phyloP scores from a whole-genome alignment of 2,797 vertebrate genomes.

The Chrysocyon brachyurus region DNA sequence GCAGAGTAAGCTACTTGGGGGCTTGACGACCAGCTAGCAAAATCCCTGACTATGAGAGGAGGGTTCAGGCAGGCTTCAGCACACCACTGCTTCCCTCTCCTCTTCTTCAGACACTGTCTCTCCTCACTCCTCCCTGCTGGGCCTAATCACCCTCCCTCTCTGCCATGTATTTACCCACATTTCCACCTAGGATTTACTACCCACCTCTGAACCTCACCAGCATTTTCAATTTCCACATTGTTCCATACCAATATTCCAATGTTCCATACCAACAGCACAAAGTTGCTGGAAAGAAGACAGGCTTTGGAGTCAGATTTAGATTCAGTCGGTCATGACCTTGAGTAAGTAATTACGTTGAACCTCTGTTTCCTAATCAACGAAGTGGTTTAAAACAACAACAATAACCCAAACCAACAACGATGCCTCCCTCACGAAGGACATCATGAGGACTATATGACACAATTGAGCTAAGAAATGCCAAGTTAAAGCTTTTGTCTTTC shows the following conservation, averaged over 20 bases:
- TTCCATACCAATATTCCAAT: neutral
- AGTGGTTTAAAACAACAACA: neutral
- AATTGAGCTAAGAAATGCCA: neutral
- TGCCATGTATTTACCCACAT: neutral
- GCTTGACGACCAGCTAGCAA: neutral
- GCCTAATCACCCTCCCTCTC: neutral
- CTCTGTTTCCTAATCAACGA: conserved; percentile 2
- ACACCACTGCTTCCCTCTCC: neutral
- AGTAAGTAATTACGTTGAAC: neutral
- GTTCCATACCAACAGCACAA: neutral
- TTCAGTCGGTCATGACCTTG: neutral
- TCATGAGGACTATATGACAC: neutral
- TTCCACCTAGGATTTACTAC: neutral
- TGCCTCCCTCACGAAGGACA: neutral
- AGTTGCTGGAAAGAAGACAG: neutral
- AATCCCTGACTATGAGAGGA: neutral
- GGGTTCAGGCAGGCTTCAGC: neutral
- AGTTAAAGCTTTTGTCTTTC: neutral
- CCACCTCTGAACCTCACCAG: neutral
- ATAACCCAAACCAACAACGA: neutral
- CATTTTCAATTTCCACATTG: no score
- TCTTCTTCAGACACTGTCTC: neutral
- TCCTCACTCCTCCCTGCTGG: neutral
- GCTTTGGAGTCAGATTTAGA: conserved; percentile 12
- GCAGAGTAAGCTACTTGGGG: neutral